Percentiles rank a stretch among this genome's conserved stretches.
phyloP scores from a whole-genome alignment of 2,113 vertebrate genomes.

The Cettia cetti region DNA sequence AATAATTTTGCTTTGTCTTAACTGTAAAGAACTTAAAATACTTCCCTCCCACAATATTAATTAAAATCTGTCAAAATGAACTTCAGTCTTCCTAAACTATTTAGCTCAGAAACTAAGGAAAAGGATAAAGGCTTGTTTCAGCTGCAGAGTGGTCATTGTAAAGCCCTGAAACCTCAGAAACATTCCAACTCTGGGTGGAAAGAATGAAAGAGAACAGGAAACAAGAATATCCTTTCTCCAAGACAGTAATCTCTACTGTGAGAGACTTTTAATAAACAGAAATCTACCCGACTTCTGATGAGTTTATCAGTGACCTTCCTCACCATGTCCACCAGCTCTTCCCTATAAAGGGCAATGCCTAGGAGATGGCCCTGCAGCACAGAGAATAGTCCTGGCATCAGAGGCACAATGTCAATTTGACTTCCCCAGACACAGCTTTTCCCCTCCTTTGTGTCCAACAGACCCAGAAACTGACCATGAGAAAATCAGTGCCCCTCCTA shows the following conservation, averaged over 20 bases:
- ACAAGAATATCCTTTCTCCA: neutral
- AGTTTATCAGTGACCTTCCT: neutral
- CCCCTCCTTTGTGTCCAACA: neutral
- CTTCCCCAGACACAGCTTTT: neutral
- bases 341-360: neutral
- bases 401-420: neutral
- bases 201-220: neutral
- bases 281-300: neutral
- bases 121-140: neutral
- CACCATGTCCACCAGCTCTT: neutral
- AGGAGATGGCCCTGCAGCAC: neutral
- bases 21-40: neutral
- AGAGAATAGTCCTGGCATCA: fast-evolving
- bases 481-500: neutral
- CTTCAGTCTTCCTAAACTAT: neutral
- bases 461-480: neutral
- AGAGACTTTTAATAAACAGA: neutral
- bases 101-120: neutral
- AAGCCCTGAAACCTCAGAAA: neutral
- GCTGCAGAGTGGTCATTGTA: neutral
- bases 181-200: neutral
- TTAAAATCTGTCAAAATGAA: neutral
- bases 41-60: neutral
- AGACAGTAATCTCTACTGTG: neutral
- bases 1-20: neutral